Evolutionary conservation across 2,888 invertebrate genomes (phyloP), one percentile per base, ranked within the genome.

Genomic region (Stenolophus ochropezus): DNA sequence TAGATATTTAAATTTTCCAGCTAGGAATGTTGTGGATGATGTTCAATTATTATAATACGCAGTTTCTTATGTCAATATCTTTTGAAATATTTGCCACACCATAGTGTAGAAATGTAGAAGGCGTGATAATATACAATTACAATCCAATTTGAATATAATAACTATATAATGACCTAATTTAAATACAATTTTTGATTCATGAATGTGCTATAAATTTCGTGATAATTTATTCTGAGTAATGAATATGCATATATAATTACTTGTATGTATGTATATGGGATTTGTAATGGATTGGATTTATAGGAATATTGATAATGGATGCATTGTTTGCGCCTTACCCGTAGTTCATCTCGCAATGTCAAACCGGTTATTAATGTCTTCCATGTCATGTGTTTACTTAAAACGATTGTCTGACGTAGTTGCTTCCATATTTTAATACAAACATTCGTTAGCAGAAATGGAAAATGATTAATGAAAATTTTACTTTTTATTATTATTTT

Each of bases 311-410:
- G 5, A 69, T 69, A 69, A 69, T 69, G 27, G 65, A 69, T 69
- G 18, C 33, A 69, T 69, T 69, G 33, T 69, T 69, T 69, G 65
- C 65, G 33, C 33, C 33, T 69, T 69, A 69, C 65, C 65, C n/a
- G n/a, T 33, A 11, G 8, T 27, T 18, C 27, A 18, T 33, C 18
- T 27, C 65, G 2, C 65, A 69, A 69, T 69, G 65, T 69, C 65
- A 69, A 69, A 69, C 33, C 1, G 20, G 65, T 69, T 69, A 69
- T 69, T 69, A 69, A 69, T 69, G 4, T 61, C 23, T 61, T 25
- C 23, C 23, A n/a, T 33, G 18, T 65, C 27, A 58, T 14, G n/a
- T 61, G 11, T 61, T 18, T 56, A 14, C 2, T 58, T 27, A 69
- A 33, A 69, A 69, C 65, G 25, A 69, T 69, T 69, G 33, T 65